Evolutionary conservation across 2,888 invertebrate species (phyloP).

Genomic region (Caradrina clavipalpis): DNA sequence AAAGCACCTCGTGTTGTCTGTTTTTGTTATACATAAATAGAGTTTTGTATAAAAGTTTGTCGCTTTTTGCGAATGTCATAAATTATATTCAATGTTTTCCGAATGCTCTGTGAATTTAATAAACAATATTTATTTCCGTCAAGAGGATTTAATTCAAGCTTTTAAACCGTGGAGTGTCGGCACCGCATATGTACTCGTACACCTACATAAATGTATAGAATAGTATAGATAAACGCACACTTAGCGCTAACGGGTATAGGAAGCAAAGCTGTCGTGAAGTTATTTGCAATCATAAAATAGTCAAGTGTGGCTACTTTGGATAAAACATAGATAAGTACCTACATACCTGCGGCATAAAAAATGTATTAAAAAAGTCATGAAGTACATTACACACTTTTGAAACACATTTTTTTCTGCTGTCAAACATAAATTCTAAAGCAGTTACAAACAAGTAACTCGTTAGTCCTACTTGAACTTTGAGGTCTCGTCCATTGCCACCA

Average conservation of each 20-base stretch:
- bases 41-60: slow-evolving; percentile 13
- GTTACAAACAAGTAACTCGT: slow-evolving; percentile 19
- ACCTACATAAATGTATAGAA: too few relatives aligned
- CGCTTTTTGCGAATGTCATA: slow-evolving; percentile 1
- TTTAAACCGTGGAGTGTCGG: background rate
- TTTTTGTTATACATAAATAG: background rate
- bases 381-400: too few relatives aligned
- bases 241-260: too few relatives aligned
- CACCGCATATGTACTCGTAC: too few relatives aligned
- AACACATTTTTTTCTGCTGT: background rate
- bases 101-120: slow-evolving; percentile 6
- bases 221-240: too few relatives aligned
- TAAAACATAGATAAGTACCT: background rate
- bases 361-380: too few relatives aligned
- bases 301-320: background rate
- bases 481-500: background rate
- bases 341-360: too few relatives aligned
- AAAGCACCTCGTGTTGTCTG: background rate
- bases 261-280: background rate
- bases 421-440: background rate
- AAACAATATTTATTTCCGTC: background rate
- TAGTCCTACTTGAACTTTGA: slow-evolving; percentile 3
- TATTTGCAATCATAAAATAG: background rate
- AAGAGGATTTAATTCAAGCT: slow-evolving; percentile 2
- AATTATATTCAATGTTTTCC: slow-evolving; percentile 7